phyloP scores from a whole-genome alignment of 2,113 vertebrate genomes.

The Tragelaphus strepsiceros region DNA sequence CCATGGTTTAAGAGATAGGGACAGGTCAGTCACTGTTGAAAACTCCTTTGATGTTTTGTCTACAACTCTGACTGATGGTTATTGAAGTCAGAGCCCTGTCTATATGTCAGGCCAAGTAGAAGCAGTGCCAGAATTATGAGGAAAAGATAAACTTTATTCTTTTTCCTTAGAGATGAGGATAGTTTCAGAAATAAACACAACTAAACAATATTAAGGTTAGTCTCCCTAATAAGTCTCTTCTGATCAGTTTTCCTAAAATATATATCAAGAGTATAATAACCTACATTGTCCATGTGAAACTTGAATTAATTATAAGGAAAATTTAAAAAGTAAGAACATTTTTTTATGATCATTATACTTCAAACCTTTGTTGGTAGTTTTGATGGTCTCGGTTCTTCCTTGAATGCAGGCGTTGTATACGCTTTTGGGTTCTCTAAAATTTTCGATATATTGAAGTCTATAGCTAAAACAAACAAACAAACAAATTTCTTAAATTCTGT shows the following conservation, averaged over 20 bases:
- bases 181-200: neutral
- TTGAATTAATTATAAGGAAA: neutral
- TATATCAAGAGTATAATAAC: neutral
- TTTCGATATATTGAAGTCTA: constrained; percentile 22
- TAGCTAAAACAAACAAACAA: constrained; percentile 52
- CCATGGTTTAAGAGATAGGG: neutral
- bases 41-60: neutral
- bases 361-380: constrained; percentile 48
- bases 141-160: neutral
- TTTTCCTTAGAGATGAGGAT: neutral
- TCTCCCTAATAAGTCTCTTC: neutral
- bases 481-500: neutral
- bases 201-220: neutral
- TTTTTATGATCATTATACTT: neutral
- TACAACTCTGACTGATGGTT: neutral
- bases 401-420: neutral
- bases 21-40: neutral
- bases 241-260: neutral
- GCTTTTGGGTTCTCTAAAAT: constrained; percentile 31
- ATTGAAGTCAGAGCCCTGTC: neutral
- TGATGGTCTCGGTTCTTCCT: neutral
- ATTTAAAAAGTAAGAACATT: neutral
- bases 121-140: neutral
- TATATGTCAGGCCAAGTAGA: neutral
- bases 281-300: neutral